phyloP scores from a whole-genome alignment of 2,797 vertebrate species.

The Chaunax sp. region DNA sequence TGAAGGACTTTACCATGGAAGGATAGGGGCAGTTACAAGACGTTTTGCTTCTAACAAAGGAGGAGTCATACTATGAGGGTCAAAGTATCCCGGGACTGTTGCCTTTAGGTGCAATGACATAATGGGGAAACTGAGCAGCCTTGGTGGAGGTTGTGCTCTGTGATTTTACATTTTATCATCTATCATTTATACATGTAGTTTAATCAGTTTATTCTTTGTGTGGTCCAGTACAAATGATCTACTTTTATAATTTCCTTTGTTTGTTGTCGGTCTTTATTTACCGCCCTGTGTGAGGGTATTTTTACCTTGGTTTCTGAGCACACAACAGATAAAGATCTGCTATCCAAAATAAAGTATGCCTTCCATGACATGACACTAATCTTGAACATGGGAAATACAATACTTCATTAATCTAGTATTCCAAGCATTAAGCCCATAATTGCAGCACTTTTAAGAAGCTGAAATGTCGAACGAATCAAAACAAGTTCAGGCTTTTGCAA shows the following conservation, averaged over 20 bases:
- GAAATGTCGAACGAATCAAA: slow-evolving; percentile 8
- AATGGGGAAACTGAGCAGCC: no score
- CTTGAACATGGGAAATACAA: not conserved
- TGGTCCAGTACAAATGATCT: not conserved
- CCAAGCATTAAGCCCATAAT: not conserved
- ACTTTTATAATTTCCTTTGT: not conserved
- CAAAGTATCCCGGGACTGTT: no score
- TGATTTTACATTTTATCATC: no score
- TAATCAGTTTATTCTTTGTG: not conserved
- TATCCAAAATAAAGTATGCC: no score
- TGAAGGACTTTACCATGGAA: no score
- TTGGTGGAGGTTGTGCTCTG: no score
- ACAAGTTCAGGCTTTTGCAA: slow-evolving; percentile 7
- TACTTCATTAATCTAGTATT: not conserved
- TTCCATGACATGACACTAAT: not conserved
- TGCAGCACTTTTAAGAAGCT: not conserved
- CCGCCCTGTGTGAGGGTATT: no score
- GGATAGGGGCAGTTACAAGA: no score
- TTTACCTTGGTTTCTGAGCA: not conserved
- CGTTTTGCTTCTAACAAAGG: no score
- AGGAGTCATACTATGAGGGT: no score
- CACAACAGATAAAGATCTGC: not conserved
- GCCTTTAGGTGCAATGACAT: no score
- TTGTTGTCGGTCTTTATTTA: not conserved
- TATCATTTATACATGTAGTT: no score